A percentile compares a stretch with the other conserved stretches of the same genome.
Evolutionary conservation across 2,797 vertebrate genomes (phyloP).

Genomic region (Liparis tanakae): DNA sequence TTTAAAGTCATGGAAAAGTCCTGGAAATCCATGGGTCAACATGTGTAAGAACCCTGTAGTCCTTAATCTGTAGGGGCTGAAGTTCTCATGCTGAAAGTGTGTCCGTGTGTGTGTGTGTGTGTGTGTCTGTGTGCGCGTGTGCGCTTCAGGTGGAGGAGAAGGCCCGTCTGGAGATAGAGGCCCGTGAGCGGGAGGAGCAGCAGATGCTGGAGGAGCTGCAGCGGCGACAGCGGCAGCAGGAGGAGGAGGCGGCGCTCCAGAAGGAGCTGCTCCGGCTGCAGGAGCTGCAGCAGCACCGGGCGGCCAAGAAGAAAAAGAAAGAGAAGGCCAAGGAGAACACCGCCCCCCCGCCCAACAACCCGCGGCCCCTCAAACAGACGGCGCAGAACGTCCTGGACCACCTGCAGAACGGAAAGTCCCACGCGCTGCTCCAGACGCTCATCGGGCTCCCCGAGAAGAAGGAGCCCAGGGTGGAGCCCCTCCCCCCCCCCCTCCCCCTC

Average conservation of each 20-base stretch:
- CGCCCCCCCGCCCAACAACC: constrained; percentile 78
- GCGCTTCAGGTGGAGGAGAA: constrained; percentile 92
- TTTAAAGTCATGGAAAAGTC: too few species aligned
- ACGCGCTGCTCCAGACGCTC: constrained; percentile 72
- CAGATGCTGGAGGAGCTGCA: constrained; percentile 86
- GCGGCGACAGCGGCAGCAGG: constrained; percentile 83
- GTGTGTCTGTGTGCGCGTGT: not conserved
- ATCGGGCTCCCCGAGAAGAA: constrained; percentile 74
- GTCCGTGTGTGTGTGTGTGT: not conserved
- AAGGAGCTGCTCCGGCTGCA: constrained; percentile 91
- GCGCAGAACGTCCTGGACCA: constrained; percentile 84
- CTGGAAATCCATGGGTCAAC: too few species aligned
- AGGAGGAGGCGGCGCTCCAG: constrained; percentile 88
- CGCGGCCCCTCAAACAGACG: constrained; percentile 85
- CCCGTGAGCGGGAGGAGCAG: constrained; percentile 88
- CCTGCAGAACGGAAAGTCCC: constrained; percentile 81
- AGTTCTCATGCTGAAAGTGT: constrained; percentile 11
- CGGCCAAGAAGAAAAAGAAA: constrained; percentile 95
- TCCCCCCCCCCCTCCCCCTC: constrained; percentile 47
- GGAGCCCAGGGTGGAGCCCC: constrained; percentile 62
- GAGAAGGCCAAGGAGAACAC: constrained; percentile 86
- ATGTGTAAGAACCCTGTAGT: too few species aligned
- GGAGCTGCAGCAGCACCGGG: constrained; percentile 90
- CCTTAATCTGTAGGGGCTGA: not conserved
- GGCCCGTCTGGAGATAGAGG: constrained; percentile 91